These are phyloP conservation scores for Clavelina lepadiformis DNA, from an alignment of 23 tunicate genomes.

Conservation along the genomic window DNA sequence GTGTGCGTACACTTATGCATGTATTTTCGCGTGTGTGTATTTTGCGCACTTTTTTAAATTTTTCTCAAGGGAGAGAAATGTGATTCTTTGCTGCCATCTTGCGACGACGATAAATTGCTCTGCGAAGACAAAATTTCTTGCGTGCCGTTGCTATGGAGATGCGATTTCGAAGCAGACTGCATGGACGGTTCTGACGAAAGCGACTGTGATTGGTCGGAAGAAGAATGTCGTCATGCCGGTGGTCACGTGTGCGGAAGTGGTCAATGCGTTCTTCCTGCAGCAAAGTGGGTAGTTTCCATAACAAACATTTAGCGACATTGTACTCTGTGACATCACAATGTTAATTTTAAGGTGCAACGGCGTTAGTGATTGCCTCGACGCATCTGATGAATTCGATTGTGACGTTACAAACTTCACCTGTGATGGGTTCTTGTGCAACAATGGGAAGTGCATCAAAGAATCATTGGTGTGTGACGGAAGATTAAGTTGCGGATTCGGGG, in stretches of 20 bases:
- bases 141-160: conserved; percentile 48
- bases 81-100: conserved; percentile 3
- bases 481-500: conserved; percentile 72
- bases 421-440: conserved; percentile 29
- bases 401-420: background rate
- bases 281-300: conserved; percentile 12
- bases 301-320: too few relatives aligned
- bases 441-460: conserved; percentile 47
- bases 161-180: conserved; percentile 68
- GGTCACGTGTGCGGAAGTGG: conserved; percentile 29
- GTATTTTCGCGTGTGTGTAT: background rate
- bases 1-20: too few relatives aligned
- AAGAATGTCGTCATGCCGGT: conserved; percentile 6
- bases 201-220: conserved; percentile 26
- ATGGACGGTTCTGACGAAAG: conserved; percentile 70
- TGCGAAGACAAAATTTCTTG: conserved; percentile 37
- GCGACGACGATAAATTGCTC: conserved; percentile 31
- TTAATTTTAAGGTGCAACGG: conserved; percentile 52
- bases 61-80: conserved; percentile 16
- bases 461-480: conserved; percentile 57
- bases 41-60: background rate
- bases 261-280: conserved; percentile 1
- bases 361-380: conserved; percentile 22
- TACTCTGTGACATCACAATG: too few relatives aligned
- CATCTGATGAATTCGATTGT: conserved; percentile 39